These are phyloP conservation scores for Coleophora flavipennella DNA, from an alignment of 2,888 invertebrate genomes.

Conservation along the genomic window DNA sequence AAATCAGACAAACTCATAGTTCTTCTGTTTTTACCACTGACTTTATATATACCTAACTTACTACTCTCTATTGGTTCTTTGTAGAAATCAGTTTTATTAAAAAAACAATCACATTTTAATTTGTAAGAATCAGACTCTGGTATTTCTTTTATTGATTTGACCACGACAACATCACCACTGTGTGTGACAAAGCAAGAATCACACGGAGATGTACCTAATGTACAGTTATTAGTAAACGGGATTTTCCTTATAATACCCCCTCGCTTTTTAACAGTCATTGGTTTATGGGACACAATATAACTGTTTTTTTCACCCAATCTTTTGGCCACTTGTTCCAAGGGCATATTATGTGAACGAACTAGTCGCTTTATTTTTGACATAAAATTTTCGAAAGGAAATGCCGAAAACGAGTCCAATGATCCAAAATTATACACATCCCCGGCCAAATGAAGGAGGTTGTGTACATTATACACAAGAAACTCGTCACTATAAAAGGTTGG, in stretches of 20 bases:
- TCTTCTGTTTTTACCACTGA: not conserved
- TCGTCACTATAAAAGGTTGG: constrained; percentile 2
- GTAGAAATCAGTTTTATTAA: constrained; percentile 2
- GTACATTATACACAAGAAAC: constrained; percentile 1
- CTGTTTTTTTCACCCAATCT: constrained; percentile 1
- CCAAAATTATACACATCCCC: constrained; percentile 1
- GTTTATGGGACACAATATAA: not conserved
- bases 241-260: not conserved
- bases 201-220: constrained; percentile 1
- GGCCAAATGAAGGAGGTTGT: constrained; percentile 1
- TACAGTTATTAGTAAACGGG: not conserved
- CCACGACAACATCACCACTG: not conserved
- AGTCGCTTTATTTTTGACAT: constrained; percentile 3
- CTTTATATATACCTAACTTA: constrained; percentile 7
- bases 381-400: constrained; percentile 3
- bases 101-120: constrained; percentile 1
- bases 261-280: not conserved
- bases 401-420: not conserved
- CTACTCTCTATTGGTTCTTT: constrained; percentile 5
- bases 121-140: not conserved
- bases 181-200: constrained; percentile 1
- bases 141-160: not conserved
- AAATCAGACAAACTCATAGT: not conserved
- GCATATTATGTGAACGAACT: constrained; percentile 2
- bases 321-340: constrained; percentile 1